Conservation (phyloP, 2,113 vertebrate genomes). For the Anhinga anhinga region DNA sequence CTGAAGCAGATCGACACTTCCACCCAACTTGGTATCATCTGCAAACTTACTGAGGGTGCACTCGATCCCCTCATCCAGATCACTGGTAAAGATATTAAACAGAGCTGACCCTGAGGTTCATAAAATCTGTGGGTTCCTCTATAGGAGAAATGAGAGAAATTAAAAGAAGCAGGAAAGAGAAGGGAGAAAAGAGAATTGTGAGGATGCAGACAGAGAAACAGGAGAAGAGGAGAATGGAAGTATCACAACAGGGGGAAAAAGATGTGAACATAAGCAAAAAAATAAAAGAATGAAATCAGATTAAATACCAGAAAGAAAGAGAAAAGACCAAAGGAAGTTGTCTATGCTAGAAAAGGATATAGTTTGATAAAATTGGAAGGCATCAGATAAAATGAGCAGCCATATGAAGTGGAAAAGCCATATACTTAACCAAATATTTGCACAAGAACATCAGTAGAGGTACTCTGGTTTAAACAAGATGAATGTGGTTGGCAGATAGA, state of each 20-base stretch:
- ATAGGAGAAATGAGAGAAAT: not conserved
- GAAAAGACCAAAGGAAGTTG: not conserved
- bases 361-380: not conserved
- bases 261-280: not conserved
- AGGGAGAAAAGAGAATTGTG: not conserved
- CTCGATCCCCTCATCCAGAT: accelerated
- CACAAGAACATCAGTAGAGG: not conserved
- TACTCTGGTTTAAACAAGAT: not conserved
- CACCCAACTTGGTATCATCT: accelerated
- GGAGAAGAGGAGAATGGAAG: not conserved
- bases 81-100: not conserved
- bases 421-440: not conserved
- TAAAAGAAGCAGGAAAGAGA: not conserved
- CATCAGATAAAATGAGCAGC: not conserved
- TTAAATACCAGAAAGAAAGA: not conserved
- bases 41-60: not conserved
- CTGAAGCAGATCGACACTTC: not conserved
- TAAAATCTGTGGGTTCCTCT: not conserved
- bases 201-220: not conserved
- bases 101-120: not conserved
- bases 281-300: not conserved
- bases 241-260: not conserved
- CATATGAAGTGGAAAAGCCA: not conserved
- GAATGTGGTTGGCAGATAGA: not conserved
- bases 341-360: not conserved